Evolutionary conservation across 2,797 vertebrate species (phyloP).

Genomic region (Clamator glandarius): DNA sequence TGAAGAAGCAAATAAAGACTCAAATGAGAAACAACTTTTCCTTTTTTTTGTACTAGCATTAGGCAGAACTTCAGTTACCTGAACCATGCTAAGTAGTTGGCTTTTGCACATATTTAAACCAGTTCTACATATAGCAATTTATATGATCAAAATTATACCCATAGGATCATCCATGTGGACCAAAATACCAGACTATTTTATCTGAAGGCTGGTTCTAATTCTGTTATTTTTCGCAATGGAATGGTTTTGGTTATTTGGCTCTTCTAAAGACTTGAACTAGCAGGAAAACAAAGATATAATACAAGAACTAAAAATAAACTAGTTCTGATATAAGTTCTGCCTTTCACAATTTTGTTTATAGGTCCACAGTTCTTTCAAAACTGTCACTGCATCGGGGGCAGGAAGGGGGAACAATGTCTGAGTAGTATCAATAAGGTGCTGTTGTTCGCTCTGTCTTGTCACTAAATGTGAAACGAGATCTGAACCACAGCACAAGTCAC

Average conservation of each 20-base stretch:
- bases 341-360: neutral
- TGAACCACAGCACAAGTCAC: neutral
- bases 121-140: neutral
- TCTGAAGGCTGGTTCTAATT: neutral
- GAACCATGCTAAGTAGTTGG: neutral
- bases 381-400: neutral
- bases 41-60: neutral
- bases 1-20: neutral
- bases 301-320: slow-evolving; percentile 18
- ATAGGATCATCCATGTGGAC: neutral
- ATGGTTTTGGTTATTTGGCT: neutral
- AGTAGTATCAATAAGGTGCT: slow-evolving; percentile 28
- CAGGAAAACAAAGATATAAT: neutral
- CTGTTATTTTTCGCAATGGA: slow-evolving; percentile 24
- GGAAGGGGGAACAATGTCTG: neutral
- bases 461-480: slow-evolving; percentile 5
- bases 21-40: neutral
- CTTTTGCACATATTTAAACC: neutral
- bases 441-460: slow-evolving; percentile 15
- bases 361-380: neutral
- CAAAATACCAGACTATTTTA: neutral
- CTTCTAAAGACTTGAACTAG: neutral
- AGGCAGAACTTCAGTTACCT: neutral
- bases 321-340: neutral
- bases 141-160: neutral